Evolutionary conservation across 2,888 invertebrate species (phyloP), one percentile per base, ranked within the genome.

Genomic region (Herminia tarsipennalis): DNA sequence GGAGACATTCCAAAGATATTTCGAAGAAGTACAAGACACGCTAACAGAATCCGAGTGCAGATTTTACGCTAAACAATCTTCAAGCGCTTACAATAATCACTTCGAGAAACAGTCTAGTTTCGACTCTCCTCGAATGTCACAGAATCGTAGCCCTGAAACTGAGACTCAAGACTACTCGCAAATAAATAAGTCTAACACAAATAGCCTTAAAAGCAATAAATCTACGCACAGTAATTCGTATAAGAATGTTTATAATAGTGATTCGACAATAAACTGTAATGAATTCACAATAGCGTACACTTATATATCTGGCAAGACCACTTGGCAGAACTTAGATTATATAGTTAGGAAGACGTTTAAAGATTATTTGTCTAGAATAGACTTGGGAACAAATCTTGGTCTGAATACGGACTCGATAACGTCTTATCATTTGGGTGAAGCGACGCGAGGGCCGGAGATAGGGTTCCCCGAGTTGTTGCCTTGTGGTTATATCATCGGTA

Each of bases 241-340:
- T 73, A 92, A 92, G 69, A 91, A 91, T 69, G 88, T 86, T 41
- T 91, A 90, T 69, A 89, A 85, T 71, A 87, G 83, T 76, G 89
- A 88, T 60, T 92, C 92, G 63, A 91, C 92, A 70, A 89, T 92
- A 75, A 93, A 92, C 60, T 92, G 93, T 53, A 95, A 95, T 81
- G 95, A 95, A 81, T 96, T 96, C 75, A 92, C 96, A 2, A 96
- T 98, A 75, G 98, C 98, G 8, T 96, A 94, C 70, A 95, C 98
- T 2, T 96, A 95, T 73, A 96, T 98, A 56, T 97, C 97, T 63
- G 96, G 97, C 48, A 97, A 98, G 83, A 98, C 98, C 0, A 97
- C 96, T 46, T 99, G 99, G 99, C 97, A 98, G 79, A 96, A 97
- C 76, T 92, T 99, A 72, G 98, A 99, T 87, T 96, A 96, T 69